Percentiles rank a stretch among this genome's conserved stretches.
These are phyloP conservation scores for Proteles cristata DNA, from an alignment of 2,113 vertebrate genomes.

Conservation along the genomic window DNA sequence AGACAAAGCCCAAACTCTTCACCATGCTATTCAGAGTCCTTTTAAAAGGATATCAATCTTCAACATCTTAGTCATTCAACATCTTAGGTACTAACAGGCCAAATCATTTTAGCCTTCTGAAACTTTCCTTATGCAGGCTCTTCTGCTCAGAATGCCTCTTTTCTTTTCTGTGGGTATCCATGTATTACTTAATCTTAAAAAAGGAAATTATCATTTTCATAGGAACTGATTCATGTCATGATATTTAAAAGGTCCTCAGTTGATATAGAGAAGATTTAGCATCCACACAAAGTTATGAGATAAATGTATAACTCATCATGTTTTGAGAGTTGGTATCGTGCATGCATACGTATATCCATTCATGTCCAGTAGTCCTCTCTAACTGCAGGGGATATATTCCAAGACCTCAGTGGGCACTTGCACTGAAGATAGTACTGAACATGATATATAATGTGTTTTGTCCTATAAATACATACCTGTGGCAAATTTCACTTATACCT, in stretches of 20 bases:
- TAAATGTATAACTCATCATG: background rate
- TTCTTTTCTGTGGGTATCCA: background rate
- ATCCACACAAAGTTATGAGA: background rate
- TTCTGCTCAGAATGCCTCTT: background rate
- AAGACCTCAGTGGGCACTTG: background rate
- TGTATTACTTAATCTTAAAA: background rate
- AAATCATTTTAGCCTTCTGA: background rate
- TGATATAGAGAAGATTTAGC: background rate
- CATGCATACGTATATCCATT: background rate
- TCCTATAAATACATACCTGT: background rate
- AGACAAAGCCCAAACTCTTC: background rate
- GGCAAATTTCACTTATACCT: background rate
- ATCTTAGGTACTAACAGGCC: background rate
- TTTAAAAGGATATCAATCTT: background rate
- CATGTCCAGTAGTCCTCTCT: background rate
- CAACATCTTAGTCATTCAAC: background rate
- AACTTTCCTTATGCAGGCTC: background rate
- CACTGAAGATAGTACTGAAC: background rate
- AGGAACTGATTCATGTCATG: background rate
- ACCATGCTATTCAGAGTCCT: background rate
- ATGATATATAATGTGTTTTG: too few relatives aligned
- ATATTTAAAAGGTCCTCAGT: background rate
- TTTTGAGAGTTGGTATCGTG: background rate
- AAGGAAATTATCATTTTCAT: background rate
- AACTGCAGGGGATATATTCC: background rate